Percentiles rank a stretch among this genome's conserved stretches.
These are phyloP conservation scores for Platycheirus albimanus DNA, from an alignment of 2,888 invertebrate genomes.

Conservation along the genomic window DNA sequence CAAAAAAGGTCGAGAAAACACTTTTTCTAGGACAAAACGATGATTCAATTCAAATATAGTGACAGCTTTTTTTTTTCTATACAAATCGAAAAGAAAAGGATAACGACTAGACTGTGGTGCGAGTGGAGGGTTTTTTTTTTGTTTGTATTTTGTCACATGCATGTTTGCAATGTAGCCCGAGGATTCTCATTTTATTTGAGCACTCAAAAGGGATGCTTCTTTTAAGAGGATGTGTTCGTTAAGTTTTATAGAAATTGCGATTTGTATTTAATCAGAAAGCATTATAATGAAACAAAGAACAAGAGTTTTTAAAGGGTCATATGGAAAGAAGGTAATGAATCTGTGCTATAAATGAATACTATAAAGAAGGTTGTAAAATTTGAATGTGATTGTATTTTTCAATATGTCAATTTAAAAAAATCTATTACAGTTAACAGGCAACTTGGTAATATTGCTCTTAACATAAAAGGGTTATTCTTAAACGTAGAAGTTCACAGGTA, in stretches of 20 bases:
- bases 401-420: too few relatives aligned
- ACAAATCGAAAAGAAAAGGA: background rate
- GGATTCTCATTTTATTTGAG: conserved; percentile 18
- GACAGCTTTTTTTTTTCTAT: conserved; percentile 1
- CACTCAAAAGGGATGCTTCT: background rate
- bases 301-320: background rate
- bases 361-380: background rate
- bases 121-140: conserved; percentile 8
- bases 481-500: too few relatives aligned
- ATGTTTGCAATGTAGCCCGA: conserved; percentile 36
- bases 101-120: conserved; percentile 35
- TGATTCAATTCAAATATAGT: conserved; percentile 43
- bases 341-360: background rate
- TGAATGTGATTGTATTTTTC: background rate
- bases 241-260: conserved; percentile 17
- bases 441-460: too few relatives aligned
- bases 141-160: background rate
- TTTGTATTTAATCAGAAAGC: conserved; percentile 16
- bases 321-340: background rate
- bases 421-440: too few relatives aligned
- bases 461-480: too few relatives aligned
- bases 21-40: conserved; percentile 34
- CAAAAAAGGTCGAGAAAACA: conserved; percentile 14
- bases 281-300: conserved; percentile 3
- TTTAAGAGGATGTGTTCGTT: conserved; percentile 13